Evolutionary conservation across 1,140 invertebrate genomes (phyloP), one percentile per base, ranked within the genome.

Genomic region (Eriocheir sinensis): DNA sequence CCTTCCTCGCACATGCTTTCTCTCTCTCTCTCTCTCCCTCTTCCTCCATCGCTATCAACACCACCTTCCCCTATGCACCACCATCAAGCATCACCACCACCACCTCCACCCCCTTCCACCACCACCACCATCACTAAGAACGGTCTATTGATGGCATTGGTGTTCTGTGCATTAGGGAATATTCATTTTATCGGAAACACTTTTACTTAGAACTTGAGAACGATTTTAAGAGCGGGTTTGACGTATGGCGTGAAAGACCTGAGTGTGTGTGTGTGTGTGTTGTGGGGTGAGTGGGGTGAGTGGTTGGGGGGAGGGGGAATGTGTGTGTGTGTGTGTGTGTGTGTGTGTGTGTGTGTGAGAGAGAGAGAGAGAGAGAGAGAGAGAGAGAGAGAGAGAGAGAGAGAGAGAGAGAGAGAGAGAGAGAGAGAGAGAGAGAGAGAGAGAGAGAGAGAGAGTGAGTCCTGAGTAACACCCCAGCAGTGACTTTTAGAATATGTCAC

Each of bases 1-100:
- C 27, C 53, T 86, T 38, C 17, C 85, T 86, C 85, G 34, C 36
- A 8, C 32, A 36, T 38, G 34, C 85, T 30, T 38, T 86, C 85
- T 86, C 85, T 30, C 32, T 40, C 85, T 86, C 85, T 30, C 85
- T 86, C 85, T 86, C 85, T 86, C 85, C 17, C 21, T 38, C 85
- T 38, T 8, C 27, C n/a, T 86, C 38, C 34, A 4, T 38, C 38
- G 21, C 81, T 38, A 27, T 86, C 85, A 3, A 6, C 17, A 30
- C 21, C 32, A 4, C 85, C 27, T 27, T 72, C 53, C 27, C 53
- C n/a, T n/a, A n/a, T n/a, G n/a, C n/a, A n/a, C n/a, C n/a, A n/a
- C n/a, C n/a, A n/a, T n/a, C n/a, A n/a, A n/a, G n/a, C n/a, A 53
- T 21, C 21, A 53, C 48, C 21, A 53, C 48, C n/a, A n/a, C 60